Conservation (phyloP, 2,113 vertebrate species). For the Macrotus californicus region DNA sequence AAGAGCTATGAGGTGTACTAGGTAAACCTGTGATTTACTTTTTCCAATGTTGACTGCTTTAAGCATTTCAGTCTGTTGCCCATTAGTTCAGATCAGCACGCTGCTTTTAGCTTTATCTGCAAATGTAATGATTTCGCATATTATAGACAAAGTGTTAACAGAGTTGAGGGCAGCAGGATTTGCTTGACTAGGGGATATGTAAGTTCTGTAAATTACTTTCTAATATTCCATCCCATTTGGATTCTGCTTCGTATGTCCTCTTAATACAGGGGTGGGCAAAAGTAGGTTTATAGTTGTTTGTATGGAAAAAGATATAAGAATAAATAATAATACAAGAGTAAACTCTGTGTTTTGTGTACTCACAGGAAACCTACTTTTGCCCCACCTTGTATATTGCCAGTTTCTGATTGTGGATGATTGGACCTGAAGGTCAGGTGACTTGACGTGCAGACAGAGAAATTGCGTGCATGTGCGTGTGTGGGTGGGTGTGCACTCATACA, state of each 20-base stretch:
- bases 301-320: not conserved
- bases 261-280: not conserved
- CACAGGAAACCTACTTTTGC: not conserved
- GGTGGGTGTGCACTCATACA: rapidly evolving
- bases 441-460: not conserved
- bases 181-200: not conserved
- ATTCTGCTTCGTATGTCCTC: not conserved
- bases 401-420: not conserved
- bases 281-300: not conserved
- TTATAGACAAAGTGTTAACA: not conserved
- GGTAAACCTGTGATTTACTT: constrained; percentile 22
- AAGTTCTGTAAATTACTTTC: not conserved
- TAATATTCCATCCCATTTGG: constrained; percentile 7
- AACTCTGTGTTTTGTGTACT: not conserved
- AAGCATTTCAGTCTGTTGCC: constrained; percentile 24
- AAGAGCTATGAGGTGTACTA: not conserved
- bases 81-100: not conserved
- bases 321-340: not conserved
- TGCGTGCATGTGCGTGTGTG: not conserved
- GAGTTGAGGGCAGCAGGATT: not conserved
- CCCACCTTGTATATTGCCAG: not conserved
- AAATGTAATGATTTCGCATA: not conserved
- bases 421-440: not conserved
- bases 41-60: not conserved
- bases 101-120: constrained; percentile 28